Conservation (phyloP, 2,888 invertebrate genomes). For the Capitulum mitella region DNA sequence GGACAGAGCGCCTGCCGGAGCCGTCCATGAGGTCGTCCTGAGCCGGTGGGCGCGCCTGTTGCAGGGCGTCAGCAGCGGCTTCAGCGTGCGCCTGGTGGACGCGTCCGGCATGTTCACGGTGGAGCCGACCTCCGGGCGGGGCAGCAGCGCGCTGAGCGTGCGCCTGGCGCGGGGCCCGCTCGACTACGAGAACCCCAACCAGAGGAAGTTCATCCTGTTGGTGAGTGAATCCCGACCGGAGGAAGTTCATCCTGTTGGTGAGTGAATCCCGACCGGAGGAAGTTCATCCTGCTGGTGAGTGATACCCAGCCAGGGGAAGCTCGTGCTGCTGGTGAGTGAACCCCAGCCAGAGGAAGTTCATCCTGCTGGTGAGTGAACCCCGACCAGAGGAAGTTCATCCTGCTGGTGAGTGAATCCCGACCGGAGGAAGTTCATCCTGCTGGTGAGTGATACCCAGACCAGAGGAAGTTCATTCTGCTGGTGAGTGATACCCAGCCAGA, state of each 20-base stretch:
- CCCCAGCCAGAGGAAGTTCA: conserved; percentile 83
- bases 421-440: conserved; percentile 78
- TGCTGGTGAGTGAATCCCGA: conserved; percentile 61
- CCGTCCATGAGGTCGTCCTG: too few relatives aligned
- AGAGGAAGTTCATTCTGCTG: conserved; percentile 78
- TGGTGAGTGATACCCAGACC: conserved; percentile 68
- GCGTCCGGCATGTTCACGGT: conserved; percentile 71
- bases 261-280: conserved; percentile 84
- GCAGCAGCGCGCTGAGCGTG: conserved; percentile 73
- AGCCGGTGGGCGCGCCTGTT: too few relatives aligned
- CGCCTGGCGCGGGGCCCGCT: conserved; percentile 68
- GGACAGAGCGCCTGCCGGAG: too few relatives aligned
- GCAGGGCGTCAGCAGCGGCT: conserved; percentile 42
- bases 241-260: too few relatives aligned
- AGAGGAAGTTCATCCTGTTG: conserved; percentile 78
- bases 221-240: conserved; percentile 45
- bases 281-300: conserved; percentile 72
- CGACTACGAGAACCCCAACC: conserved; percentile 86
- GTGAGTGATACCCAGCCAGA: conserved; percentile 45
- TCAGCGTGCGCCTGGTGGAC: conserved; percentile 68
- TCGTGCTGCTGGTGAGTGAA: too few relatives aligned
- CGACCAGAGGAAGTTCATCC: not conserved
- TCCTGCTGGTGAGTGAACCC: conserved; percentile 57
- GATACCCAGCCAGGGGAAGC: not conserved
- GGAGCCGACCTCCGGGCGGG: conserved; percentile 69